Base-by-base conservation (phyloP, 2,888 invertebrate genomes). In the Eueremaeus valkanovi region DNA sequence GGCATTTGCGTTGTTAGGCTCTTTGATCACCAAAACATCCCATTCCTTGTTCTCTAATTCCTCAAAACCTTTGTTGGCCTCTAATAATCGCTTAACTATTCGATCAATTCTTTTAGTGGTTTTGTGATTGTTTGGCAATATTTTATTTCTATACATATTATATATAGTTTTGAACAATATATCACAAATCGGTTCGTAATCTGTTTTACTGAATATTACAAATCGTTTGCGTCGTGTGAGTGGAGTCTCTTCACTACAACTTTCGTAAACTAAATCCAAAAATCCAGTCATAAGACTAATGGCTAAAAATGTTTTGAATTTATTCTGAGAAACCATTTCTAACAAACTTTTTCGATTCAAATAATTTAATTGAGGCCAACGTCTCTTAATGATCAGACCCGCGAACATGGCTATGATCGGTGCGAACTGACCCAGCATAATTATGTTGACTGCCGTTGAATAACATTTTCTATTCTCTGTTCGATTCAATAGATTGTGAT, bases 1-100 rank as follows among this genome's bases (percentile, higher is more conserved):
- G 0, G 87, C 87, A 82, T 88, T 88, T 74, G 82, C 82, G 1
- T 81, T 78, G 16, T 68, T 31, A 3, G 82, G 80, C 73, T 82
- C 81, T 79, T 85, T 81, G n/a, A 87, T 82, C 33, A 88, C 84
- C 68, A 84, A 83, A 8, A 88, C 81, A 8, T 82, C 83, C 87
- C 87, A 88, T 5, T 84, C 79, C 73, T 83, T 83, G 16, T 83
- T 79, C 31, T 82, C 80, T 51, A 87, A 81, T 75, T 83, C 82
- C 16, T 82, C 82, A 11, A 87, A 78, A 77, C 87, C 86, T 75
- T 81, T 81, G 81, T 88, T 88, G 3, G 83, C 82, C 27, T 80
- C 76, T 2, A 86, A 77, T 51, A 88, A 80, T 73, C 82, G 81
- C 58, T 82, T 80, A 0, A 84, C 83, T 3, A 87, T 82, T 9